These are phyloP conservation scores for Saccostrea echinata DNA, from an alignment of 1,140 invertebrate species.

Conservation along the genomic window DNA sequence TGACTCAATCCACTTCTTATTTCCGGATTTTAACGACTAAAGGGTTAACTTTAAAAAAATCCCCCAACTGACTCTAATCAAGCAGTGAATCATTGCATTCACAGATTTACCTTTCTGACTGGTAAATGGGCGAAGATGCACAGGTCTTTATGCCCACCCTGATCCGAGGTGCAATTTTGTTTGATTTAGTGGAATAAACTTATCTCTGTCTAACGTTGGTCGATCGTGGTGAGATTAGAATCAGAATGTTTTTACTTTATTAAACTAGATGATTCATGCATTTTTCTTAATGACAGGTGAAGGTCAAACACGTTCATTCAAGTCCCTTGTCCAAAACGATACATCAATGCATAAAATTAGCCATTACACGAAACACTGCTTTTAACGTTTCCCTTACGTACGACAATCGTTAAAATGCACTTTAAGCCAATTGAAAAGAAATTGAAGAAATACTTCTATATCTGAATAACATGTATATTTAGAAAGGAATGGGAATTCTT, in stretches of 20 bases:
- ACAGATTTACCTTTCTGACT: not conserved
- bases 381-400: not conserved
- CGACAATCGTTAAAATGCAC: not conserved
- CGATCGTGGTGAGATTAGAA: not conserved
- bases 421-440: no score
- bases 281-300: conserved; percentile 23
- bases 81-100: conserved; percentile 5
- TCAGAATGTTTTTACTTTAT: not conserved
- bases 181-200: not conserved
- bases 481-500: no score
- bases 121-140: not conserved
- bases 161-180: not conserved
- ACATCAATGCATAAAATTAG: not conserved
- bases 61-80: not conserved
- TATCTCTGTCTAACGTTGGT: not conserved
- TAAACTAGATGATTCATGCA: not conserved
- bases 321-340: not conserved
- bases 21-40: not conserved
- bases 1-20: conserved; percentile 19
- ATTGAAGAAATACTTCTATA: not conserved
- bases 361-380: not conserved
- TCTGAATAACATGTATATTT: not conserved
- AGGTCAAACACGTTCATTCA: not conserved
- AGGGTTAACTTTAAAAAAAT: not conserved
- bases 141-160: not conserved